Evolutionary conservation across 2,797 vertebrate species (phyloP).

Genomic region (Lindbergichthys nudifrons): DNA sequence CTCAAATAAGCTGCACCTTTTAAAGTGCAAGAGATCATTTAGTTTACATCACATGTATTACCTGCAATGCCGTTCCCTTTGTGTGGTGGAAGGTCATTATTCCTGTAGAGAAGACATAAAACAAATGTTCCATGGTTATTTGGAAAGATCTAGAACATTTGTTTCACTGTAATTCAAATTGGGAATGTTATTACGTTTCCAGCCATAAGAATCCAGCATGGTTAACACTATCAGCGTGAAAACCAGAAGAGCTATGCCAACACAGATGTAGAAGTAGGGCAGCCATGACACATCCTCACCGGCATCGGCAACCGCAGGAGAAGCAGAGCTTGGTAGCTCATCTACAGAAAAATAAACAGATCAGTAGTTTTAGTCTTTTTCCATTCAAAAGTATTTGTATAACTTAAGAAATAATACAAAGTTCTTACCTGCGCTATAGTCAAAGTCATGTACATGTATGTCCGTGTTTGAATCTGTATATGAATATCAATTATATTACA

Average conservation of each 20-base stretch:
- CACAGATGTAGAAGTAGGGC: constrained; percentile 55
- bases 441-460: background rate
- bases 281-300: background rate
- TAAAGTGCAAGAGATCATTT: too few relatives aligned
- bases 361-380: background rate
- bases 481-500: background rate
- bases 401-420: background rate
- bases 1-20: too few relatives aligned
- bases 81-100: background rate
- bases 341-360: constrained; percentile 3
- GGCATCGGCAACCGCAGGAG: fast-evolving
- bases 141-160: background rate
- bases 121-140: background rate
- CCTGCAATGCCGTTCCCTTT: constrained; percentile 50
- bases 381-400: background rate
- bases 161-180: background rate
- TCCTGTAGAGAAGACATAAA: constrained; percentile 32
- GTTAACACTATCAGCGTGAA: constrained; percentile 3
- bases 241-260: constrained; percentile 39
- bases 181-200: constrained; percentile 49
- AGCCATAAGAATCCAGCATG: constrained; percentile 5
- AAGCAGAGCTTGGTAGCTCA: fast-evolving
- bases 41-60: constrained; percentile 18
- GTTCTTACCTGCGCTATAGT: constrained; percentile 21
- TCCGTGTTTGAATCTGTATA: constrained; percentile 34